phyloP scores from a whole-genome alignment of 92 coral and sea anemone genomes.

The Siderastrea radians region DNA sequence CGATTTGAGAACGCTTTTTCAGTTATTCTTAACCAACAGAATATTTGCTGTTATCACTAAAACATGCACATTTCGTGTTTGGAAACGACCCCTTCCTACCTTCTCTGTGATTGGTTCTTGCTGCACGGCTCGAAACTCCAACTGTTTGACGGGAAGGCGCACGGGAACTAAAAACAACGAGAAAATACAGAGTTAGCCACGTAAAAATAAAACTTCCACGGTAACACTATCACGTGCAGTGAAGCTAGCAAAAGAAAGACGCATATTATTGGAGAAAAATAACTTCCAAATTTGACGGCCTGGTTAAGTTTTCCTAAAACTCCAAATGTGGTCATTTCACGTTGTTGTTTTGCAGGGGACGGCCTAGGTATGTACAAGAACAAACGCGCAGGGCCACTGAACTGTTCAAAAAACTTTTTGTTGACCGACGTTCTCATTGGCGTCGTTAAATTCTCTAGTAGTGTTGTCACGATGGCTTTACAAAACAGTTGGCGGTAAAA shows the following conservation, averaged over 20 bases:
- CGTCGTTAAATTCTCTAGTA: no score
- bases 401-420: no score
- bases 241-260: neutral
- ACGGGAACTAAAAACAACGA: slow-evolving; percentile 24
- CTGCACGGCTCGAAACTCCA: slow-evolving; percentile 74
- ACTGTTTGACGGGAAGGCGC: slow-evolving; percentile 72
- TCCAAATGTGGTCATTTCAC: no score
- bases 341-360: no score
- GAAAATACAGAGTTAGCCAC: neutral
- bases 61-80: neutral
- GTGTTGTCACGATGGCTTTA: no score
- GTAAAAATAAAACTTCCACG: neutral
- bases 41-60: neutral
- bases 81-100: slow-evolving; percentile 60
- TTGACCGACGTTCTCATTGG: no score
- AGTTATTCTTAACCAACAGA: neutral
- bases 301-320: no score
- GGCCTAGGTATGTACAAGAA: no score
- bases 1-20: no score
- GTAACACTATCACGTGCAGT: neutral
- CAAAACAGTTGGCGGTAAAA: no score
- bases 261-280: neutral
- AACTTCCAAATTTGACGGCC: no score
- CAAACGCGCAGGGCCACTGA: no score
- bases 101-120: slow-evolving; percentile 87